These are phyloP conservation scores for Excalfactoria chinensis DNA, from an alignment of 2,113 vertebrate genomes.

Conservation along the genomic window DNA sequence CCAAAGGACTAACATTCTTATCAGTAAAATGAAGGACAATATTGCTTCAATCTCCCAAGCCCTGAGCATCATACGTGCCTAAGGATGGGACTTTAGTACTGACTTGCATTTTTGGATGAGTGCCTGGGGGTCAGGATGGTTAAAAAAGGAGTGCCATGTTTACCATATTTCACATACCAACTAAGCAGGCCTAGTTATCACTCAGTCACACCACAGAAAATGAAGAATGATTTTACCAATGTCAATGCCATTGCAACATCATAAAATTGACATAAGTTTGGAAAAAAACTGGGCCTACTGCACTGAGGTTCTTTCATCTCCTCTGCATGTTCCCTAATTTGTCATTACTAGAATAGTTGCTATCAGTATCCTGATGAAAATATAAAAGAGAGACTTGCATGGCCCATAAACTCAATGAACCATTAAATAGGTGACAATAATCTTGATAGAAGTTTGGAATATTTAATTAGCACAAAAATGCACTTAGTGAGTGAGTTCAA, in stretches of 20 bases:
- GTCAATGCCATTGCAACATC: conserved; percentile 37
- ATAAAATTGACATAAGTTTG: conserved; percentile 55
- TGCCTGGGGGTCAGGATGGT: background rate
- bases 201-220: background rate
- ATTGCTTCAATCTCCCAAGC: background rate
- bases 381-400: conserved; percentile 75
- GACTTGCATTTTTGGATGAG: background rate
- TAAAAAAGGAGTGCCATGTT: background rate
- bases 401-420: conserved; percentile 83
- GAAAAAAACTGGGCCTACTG: conserved; percentile 30
- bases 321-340: conserved; percentile 72
- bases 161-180: background rate
- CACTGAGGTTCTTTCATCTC: conserved; percentile 70
- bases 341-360: conserved; percentile 77
- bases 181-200: background rate
- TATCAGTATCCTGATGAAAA: conserved; percentile 78
- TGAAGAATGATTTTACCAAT: conserved; percentile 42
- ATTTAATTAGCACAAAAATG: conserved; percentile 85
- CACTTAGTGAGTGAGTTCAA: conserved; percentile 76
- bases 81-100: background rate
- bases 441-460: conserved; percentile 85
- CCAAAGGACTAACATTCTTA: background rate
- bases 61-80: background rate
- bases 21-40: background rate
- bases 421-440: conserved; percentile 87